A percentile compares a stretch with the other conserved stretches of the same genome.
These are phyloP conservation scores for Microvelia longipes DNA, from an alignment of 1,140 invertebrate genomes.

Conservation along the genomic window DNA sequence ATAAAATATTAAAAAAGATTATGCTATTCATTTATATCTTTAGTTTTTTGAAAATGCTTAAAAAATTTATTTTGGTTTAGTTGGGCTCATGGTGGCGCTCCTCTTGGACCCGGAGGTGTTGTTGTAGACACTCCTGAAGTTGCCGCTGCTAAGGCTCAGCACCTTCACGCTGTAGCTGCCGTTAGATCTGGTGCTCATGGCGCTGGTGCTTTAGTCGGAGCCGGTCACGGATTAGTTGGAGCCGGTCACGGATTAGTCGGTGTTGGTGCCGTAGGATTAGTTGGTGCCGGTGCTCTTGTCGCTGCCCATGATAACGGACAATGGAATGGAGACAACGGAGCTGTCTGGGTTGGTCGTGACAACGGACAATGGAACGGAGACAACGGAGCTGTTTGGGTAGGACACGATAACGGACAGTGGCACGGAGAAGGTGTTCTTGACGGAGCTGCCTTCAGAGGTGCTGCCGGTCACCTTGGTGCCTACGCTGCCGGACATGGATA, in stretches of 20 bases:
- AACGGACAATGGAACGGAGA: constrained; percentile 1
- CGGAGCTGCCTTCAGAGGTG: background rate
- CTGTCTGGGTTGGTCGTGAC: background rate
- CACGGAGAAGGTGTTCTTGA: background rate
- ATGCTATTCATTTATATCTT: too few relatives aligned
- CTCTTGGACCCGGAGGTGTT: constrained; percentile 26
- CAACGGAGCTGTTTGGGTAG: constrained; percentile 6
- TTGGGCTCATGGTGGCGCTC: constrained; percentile 16
- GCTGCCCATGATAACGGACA: too few relatives aligned
- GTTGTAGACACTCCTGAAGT: constrained; percentile 38
- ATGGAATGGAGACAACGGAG: background rate
- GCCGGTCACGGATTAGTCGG: background rate
- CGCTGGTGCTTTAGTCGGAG: background rate
- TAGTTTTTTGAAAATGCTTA: too few relatives aligned
- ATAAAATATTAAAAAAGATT: too few relatives aligned
- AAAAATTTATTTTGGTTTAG: too few relatives aligned
- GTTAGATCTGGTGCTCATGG: background rate
- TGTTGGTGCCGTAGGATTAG: background rate
- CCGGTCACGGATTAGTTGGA: background rate
- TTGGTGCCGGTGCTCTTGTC: background rate
- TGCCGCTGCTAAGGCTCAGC: constrained; percentile 35
- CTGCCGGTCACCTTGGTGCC: background rate
- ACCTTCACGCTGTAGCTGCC: constrained; percentile 24
- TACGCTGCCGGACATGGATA: too few relatives aligned
- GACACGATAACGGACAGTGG: constrained; percentile 2